Evolutionary conservation across 2,113 vertebrate species (phyloP), one percentile per base, ranked within the genome.

Genomic region (Tragelaphus scriptus): DNA sequence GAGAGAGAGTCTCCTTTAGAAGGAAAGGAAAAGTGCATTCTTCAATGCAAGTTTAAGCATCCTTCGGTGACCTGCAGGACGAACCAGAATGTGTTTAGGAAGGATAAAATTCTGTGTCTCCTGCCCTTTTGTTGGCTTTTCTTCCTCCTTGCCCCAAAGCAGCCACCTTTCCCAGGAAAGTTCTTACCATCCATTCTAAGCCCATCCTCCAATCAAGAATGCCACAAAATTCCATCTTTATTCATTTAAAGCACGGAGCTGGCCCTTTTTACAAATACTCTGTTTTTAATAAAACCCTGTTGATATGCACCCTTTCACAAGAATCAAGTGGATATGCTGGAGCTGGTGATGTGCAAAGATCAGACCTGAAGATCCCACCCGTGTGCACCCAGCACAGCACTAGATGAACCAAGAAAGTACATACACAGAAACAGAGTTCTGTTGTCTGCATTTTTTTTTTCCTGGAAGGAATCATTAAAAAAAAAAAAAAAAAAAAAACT

Each of bases 221-320:
- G 1, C 30, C 71, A 65, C 51, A 71, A 93, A 97, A 93, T 89
- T 85, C 59, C 21, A 51, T n/a, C 75, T 94, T 84, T 86, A 89
- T 92, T 93, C 94, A 87, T 49, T 63, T 40, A 49, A 91, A 97
- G 61, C 89, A 93, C 0, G 1, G 79, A 94, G 61, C 47, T 71
- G 26, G 15, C 51, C 77, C 77, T 75, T 89, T 93, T 94, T 65
- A 86, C 56, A 96, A 87, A 97, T 16, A 65, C 1, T 13, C 55
- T 95, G 30, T 59, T 93, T 96, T 94, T 63, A 95, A 80, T 89
- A 97, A 86, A 90, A 30, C 30, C 56, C 85, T 87, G 53, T 58
- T 85, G 61, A 63, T 94, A 88, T n/a, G 56, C 53, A 93, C 65
- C 81, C 91, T 17, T 77, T 88, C 16, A 8, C 36, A 49, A 58